Evolutionary conservation across 2,888 invertebrate species (phyloP), one percentile per base, ranked within the genome.

Genomic region (Tineola bisselliella): DNA sequence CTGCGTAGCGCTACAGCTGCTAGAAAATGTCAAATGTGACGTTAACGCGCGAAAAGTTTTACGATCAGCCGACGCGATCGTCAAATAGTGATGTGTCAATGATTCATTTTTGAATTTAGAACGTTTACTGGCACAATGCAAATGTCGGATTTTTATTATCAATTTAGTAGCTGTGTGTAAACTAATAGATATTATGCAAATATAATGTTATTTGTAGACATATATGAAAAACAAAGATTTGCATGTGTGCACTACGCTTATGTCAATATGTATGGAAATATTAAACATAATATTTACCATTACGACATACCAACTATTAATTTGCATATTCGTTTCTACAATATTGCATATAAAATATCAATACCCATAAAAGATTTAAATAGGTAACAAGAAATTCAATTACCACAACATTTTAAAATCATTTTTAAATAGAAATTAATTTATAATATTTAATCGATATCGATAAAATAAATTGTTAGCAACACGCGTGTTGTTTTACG

Each of bases 1-100:
- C 75, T 73, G 72, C 70, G 68, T 74, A 81, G 81, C 82, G 83
- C 83, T 80, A 74, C 84, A 84, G 82, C 83, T 82, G 84, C 81
- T 83, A 71, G 69, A 73, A 75, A 74, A 75, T 76, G 79, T 81
- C 84, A 80, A 76, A 73, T 70, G 76, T 81, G 87, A 87, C 84
- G 78, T 87, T 87, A 84, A 86, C 84, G 84, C 83, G 83, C 84
- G 78, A 81, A 84, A 82, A 86, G 84, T 82, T 87, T 84, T 86
- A 87, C 77, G 84, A 82, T 71, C 74, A 67, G 72, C 80, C 84
- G 87, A 83, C 84, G 76, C 75, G 25, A 25, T 4, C 25, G 76
- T 52, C 70, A 65, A 69, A 69, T 69, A 83, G 82, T 76, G 82
- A 70, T 70, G 82, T 70, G 67, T 25, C 70, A 64, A 65, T n/a